Evolutionary conservation across 2,113 vertebrate genomes (phyloP).

Genomic region (Trematocara macrostoma): DNA sequence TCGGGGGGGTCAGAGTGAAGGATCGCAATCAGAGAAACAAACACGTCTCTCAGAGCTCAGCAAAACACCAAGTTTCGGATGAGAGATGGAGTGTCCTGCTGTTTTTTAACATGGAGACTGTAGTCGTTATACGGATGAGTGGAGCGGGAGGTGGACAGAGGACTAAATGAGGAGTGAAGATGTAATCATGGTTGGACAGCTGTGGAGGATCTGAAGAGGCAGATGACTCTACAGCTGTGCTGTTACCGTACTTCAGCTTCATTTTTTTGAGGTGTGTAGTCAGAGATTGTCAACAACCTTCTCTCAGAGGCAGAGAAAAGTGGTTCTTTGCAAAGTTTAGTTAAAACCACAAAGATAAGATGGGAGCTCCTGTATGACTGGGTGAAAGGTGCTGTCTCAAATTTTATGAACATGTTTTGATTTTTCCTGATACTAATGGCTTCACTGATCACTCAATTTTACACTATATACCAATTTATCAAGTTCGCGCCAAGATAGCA

Average conservation of each 20-base stretch:
- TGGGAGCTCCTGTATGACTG: neutral
- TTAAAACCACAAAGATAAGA: neutral
- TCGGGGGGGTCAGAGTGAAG: neutral
- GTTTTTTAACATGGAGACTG: neutral
- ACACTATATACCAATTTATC: neutral
- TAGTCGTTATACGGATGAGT: neutral
- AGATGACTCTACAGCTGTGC: neutral
- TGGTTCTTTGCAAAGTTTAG: neutral
- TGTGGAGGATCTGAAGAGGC: conserved; percentile 4
- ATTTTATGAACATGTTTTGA: neutral
- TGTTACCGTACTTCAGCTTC: neutral
- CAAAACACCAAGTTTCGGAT: neutral
- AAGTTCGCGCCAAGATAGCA: neutral
- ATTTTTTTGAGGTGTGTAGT: neutral
- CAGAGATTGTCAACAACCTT: neutral
- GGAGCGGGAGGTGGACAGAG: neutral
- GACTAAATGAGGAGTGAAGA: neutral
- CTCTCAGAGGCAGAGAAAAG: neutral
- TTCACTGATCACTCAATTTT: neutral
- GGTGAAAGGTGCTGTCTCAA: neutral
- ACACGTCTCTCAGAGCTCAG: neutral
- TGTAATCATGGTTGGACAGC: conserved; percentile 13
- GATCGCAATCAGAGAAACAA: neutral
- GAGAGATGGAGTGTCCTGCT: neutral
- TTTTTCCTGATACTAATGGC: neutral